Evolutionary conservation across 2,797 vertebrate genomes (phyloP).

Genomic region (Cossypha niveicapilla): DNA sequence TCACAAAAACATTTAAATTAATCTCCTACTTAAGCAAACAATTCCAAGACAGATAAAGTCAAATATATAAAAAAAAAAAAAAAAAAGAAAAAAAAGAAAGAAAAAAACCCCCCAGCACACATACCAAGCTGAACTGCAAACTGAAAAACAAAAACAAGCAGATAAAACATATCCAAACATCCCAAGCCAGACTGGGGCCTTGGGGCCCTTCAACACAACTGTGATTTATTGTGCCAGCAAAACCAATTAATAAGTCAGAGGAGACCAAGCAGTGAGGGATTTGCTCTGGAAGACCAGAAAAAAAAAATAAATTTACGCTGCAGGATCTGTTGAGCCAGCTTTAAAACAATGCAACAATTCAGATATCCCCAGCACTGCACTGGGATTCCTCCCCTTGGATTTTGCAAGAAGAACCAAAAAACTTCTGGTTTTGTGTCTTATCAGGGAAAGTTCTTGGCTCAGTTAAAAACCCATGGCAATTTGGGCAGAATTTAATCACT

Average conservation of each 20-base stretch:
- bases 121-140: conserved; percentile 18
- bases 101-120: not conserved
- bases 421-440: not conserved
- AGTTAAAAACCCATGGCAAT: not conserved
- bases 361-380: not conserved
- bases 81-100: fast-evolving
- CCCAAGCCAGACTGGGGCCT: conserved; percentile 5
- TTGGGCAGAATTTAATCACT: not conserved
- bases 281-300: not conserved
- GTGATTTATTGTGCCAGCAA: conserved; percentile 28
- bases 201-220: conserved; percentile 31
- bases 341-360: not conserved
- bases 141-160: conserved; percentile 29
- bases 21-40: not conserved
- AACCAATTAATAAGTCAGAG: conserved; percentile 41
- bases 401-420: not conserved
- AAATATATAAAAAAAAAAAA: not conserved
- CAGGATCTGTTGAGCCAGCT: not conserved
- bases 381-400: not conserved
- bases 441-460: not conserved
- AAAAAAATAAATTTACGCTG: not conserved
- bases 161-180: conserved; percentile 42
- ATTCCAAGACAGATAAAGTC: not conserved
- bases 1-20: not conserved
- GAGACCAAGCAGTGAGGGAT: not conserved